Evolutionary conservation across 2,113 vertebrate genomes (phyloP), one percentile per base, ranked within the genome.

Genomic region (Proteles cristata): DNA sequence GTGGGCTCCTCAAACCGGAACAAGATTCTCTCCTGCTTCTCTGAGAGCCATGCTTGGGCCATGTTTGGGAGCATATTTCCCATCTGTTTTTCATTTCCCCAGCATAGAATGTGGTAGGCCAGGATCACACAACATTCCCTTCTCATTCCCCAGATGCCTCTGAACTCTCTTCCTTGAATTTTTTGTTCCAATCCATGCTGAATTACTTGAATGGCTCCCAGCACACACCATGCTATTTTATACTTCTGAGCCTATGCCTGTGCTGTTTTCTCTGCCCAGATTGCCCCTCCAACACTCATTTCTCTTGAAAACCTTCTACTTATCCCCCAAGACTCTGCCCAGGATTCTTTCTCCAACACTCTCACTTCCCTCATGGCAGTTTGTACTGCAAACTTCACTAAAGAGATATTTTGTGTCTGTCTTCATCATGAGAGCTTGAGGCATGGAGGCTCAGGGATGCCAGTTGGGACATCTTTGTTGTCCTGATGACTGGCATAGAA

Each of bases 11-110:
- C 17, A 21, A 45, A 85, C 66, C 25, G 12, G 88, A 95, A 76
- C 0, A 17, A 92, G 84, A 58, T 28, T 71, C 65, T 84, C 79
- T 68, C 25, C 50, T 71, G 17, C 45, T 90, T 76, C 73, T 66
- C 66, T 4, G 2, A 55, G 25, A 96, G n/a, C 87, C 77, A 84
- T 28, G 31, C 63, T 84, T 55, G 48, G 45, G 85, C 87, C 50
- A 45, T 63, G 55, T 92, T 92, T 93, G 95, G 84, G 83, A 96
- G 35, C 43, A 9, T 50, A 65, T 43, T 83, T 65, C 55, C 90
- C 95, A 96, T 94, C 88, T 96, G 93, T 7, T 95, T 97, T 81
- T 93, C 88, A 94, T 97, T 96, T 93, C 53, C 74, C 88, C 31
- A 48, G 90, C 83, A 82, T 25, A 85, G 84, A 94, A 92, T 85